A percentile compares a stretch with the other conserved stretches of the same genome.
These are phyloP conservation scores for Potamilus streckersoni DNA, from an alignment of 1,140 invertebrate genomes.

Conservation along the genomic window DNA sequence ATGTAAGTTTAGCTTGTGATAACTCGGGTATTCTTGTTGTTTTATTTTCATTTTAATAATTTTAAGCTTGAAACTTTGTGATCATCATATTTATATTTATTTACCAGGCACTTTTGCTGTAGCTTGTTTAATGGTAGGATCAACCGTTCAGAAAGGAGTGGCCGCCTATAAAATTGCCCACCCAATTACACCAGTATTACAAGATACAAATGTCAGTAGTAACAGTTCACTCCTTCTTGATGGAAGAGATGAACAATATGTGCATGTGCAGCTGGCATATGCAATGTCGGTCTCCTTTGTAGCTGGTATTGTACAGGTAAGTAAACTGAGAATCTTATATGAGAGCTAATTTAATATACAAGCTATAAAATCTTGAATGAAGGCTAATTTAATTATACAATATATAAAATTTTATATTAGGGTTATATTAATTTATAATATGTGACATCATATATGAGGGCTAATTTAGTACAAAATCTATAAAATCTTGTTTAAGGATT, in stretches of 20 bases:
- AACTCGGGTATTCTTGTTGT: too few species aligned
- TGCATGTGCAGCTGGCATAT: slow-evolving; percentile 35
- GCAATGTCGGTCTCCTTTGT: slow-evolving; percentile 54
- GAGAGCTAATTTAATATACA: too few species aligned
- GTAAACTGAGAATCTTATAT: background rate
- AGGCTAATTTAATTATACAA: too few species aligned
- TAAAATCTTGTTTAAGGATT: too few species aligned
- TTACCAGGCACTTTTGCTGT: slow-evolving; percentile 68
- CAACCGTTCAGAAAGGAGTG: slow-evolving; percentile 50
- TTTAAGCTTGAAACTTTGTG: too few species aligned
- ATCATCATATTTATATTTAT: background rate
- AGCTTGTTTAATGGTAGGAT: slow-evolving; percentile 67
- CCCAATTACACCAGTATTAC: slow-evolving; percentile 9
- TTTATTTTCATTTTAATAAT: too few species aligned
- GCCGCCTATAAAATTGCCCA: background rate
- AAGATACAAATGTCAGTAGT: background rate
- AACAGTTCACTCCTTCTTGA: background rate
- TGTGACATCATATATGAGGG: too few species aligned
- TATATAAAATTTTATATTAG: too few species aligned
- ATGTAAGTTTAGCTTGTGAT: too few species aligned
- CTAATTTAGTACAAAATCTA: too few species aligned
- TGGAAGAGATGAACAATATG: slow-evolving; percentile 1
- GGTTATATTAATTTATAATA: too few species aligned
- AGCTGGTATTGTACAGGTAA: slow-evolving; percentile 52
- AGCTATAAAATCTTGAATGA: too few species aligned